Base-by-base conservation (phyloP, 2,113 vertebrate species). In the Catharus minimus region DNA sequence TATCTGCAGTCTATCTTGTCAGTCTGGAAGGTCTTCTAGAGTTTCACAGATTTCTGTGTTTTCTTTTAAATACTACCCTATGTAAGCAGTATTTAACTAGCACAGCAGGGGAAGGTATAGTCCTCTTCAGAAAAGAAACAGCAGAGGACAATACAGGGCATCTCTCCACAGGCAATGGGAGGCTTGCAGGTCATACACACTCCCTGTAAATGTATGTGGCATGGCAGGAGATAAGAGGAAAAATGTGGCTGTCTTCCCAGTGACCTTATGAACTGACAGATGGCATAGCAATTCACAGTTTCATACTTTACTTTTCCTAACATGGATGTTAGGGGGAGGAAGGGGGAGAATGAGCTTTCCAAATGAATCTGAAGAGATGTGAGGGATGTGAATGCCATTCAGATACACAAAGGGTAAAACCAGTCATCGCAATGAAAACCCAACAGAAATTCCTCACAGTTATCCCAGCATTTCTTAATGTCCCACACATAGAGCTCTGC, bases 231-330 rank as follows among this genome's bases (percentile, higher is more conserved):
- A 82, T 84, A 92, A 91, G 61, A 90, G 56, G 39, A 86, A 89
- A 89, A 89, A 93, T 18, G 72, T 89, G 87, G 72, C 79, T 69
- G 58, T 47, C 82, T 93, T 94, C 91, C 93, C 87, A 91, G 64
- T 77, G 87, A 91, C 91, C 84, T 95, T 58, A 89, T 36, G 64
- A 91, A 91, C 89, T 39, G 43, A 55, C 78, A 94, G 82, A 89
- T 58, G 74, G 82, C n/a, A 91, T 0, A 89, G 38, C 71, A 87
- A 20, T 68, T 82, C 73, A 76, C 20, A 52, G 72, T 88, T 94
- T 76, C 76, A 69, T 66, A 69, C 80, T 77, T 66, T 33, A 32
- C 38, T 82, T 88, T 76, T 88, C 88, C 79, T 86, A 86, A 83
- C 38, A 62, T 47, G 52, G 60, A 79, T 88, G 50, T 17, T 56